Conservation (phyloP, 2,797 vertebrate species). For the Sebastes cheni region DNA sequence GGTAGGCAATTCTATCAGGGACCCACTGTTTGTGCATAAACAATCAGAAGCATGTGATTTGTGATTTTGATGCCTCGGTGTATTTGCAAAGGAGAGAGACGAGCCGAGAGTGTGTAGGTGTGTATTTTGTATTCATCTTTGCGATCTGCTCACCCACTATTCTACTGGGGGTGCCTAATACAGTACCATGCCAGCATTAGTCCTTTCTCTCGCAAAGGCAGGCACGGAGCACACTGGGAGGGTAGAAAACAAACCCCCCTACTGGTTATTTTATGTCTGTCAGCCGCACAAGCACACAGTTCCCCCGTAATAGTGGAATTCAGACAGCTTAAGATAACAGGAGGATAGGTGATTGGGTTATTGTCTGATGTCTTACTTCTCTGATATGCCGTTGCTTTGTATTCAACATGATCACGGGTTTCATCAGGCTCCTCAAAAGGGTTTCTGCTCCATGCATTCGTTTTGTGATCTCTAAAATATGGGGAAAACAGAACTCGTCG, state of each 20-base stretch:
- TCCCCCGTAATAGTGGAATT: slow-evolving; percentile 80
- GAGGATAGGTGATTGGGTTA: slow-evolving; percentile 83
- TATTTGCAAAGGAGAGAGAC: slow-evolving; percentile 80
- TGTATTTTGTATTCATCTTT: slow-evolving; percentile 85
- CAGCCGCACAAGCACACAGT: slow-evolving; percentile 76
- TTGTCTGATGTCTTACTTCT: slow-evolving; percentile 81
- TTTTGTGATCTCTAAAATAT: slow-evolving; percentile 64
- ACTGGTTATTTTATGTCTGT: slow-evolving; percentile 85
- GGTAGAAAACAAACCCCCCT: slow-evolving; percentile 84
- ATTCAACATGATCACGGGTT: slow-evolving; percentile 69
- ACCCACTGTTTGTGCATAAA: slow-evolving; percentile 84
- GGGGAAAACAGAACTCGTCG: slow-evolving; percentile 47
- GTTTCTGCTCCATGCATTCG: slow-evolving; percentile 65
- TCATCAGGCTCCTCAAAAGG: slow-evolving; percentile 74
- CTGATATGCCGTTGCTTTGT: slow-evolving; percentile 78
- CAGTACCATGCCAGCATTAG: slow-evolving; percentile 83
- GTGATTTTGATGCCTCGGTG: slow-evolving; percentile 83
- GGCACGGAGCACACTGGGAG: slow-evolving; percentile 81
- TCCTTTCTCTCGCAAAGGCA: slow-evolving; percentile 80
- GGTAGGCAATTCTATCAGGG: slow-evolving; percentile 84
- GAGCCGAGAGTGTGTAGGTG: slow-evolving; percentile 80
- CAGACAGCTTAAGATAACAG: slow-evolving; percentile 83
- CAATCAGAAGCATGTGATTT: slow-evolving; percentile 85
- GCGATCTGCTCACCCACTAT: slow-evolving; percentile 83
- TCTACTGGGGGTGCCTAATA: slow-evolving; percentile 84